Evolutionary conservation across 2,888 invertebrate genomes (phyloP), one percentile per base, ranked within the genome.

Genomic region (Drosophila dives): DNA sequence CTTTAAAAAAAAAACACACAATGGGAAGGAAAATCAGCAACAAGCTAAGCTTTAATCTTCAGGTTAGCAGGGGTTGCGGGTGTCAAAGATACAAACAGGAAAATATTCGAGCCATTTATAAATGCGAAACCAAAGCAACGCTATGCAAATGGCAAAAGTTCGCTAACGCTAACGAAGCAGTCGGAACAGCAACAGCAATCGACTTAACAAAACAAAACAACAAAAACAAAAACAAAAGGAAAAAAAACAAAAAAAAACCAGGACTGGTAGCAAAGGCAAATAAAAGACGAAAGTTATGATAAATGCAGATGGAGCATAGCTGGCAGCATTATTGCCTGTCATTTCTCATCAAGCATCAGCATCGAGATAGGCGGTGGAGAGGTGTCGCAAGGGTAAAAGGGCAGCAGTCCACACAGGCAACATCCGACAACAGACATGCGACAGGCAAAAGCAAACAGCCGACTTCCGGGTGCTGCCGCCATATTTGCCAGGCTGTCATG

Each of bases 261-360:
- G 71, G 55, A 49, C 75, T 67, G 55, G 49, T 63, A 72, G 69
- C 70, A 75, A 50, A 75, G 70, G 72, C 81, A 88, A 90, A 81
- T 86, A 83, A 83, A 76, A 77, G 68, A 89, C 69, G 68, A 80
- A 81, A 87, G 85, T 83, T 87, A 87, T 90, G 90, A 89, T 90
- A 89, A 89, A 91, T 91, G 90, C 83, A 87, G 83, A 87, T 87
- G 81, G 81, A 82, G 88, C 71, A 78, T 56, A 78, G 90, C 88
- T 77, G 72, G 73, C 77, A 79, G 80, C 86, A 80, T 82, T 85
- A 90, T 83, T 88, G 90, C 81, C 86, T 86, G 90, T 84, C 84
- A 86, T 89, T 89, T 82, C 81, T 91, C 90, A 87, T 91, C 83
- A 88, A 88, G 72, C 62, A 45, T 29, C 29, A 60, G 56, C 75